Base-by-base conservation (phyloP, 2,113 vertebrate genomes). In the Cettia cetti region DNA sequence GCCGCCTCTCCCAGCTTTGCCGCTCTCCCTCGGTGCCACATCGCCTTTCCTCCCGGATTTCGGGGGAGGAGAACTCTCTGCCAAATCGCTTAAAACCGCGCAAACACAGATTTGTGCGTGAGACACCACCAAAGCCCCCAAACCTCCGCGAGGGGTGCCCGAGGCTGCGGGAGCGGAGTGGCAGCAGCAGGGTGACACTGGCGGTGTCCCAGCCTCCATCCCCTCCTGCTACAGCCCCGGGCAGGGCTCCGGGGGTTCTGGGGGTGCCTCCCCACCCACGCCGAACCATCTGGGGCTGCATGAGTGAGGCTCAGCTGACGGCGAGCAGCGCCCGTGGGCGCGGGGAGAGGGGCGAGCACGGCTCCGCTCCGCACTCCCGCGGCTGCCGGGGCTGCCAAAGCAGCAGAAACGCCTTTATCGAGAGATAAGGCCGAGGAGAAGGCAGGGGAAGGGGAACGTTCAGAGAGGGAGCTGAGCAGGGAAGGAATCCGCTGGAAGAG, bases 261-360 rank as follows among this genome's bases (percentile, higher is more conserved):
- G 31, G 33, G 78, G 19, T 71, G 37, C 47, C 12, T 93, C 35
- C 56, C 66, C 75, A 70, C 54, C 74, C 82, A 12, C 69, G 1
- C 6, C 9, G 18, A 31, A 37, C 82, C 79, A 79, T 70, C 82
- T 63, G 80, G 80, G 80, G 66, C 80, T 64, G 86, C 31, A 18
- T 50, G 86, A 76, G 90, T 40, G 83, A 79, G 90, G 71, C 89
- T 92, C 86, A 94, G 92, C 94, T 94, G 86, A 69, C 2, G 20
- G 27, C 18, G 8, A 82, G 86, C n/a, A 79, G 65, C 5, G 3
- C 2, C 35, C 4, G 79, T 60, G 79, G 86, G 90, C 4, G 35
- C 1, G 1, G 57, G 71, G n/a, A 50, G 17, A 0, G 3, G 77
- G 56, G 30, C 1, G 56, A 60, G 71, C 20, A 7, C 1, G 7